These are phyloP conservation scores for Anguilla japonica DNA, from an alignment of 2,113 vertebrate species.

Conservation along the genomic window DNA sequence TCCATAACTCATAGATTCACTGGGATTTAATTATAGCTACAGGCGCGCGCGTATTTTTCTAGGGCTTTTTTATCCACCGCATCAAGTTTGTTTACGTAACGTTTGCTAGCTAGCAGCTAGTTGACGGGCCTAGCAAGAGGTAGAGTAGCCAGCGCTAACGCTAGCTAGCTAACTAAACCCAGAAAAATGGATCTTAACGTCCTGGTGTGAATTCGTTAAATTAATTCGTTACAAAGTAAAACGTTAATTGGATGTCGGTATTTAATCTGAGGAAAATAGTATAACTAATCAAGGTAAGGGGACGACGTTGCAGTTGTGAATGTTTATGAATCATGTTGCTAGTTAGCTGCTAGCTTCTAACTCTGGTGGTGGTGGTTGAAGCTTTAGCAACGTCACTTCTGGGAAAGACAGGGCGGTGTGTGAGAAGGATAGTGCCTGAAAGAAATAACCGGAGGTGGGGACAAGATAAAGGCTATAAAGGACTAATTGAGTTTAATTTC, in stretches of 20 bases:
- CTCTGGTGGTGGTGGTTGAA: neutral
- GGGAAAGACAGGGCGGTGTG: neutral
- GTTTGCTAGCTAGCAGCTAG: conserved; percentile 22
- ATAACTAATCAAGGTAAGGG: neutral
- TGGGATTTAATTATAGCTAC: neutral
- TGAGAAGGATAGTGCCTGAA: too few relatives aligned
- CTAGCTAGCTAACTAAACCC: neutral
- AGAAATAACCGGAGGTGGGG: too few relatives aligned
- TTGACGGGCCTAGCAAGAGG: neutral
- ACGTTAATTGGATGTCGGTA: neutral
- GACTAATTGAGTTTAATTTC: too few relatives aligned
- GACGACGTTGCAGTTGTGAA: neutral
- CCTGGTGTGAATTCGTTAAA: neutral
- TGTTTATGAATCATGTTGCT: neutral
- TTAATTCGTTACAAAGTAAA: neutral
- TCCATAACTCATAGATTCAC: neutral
- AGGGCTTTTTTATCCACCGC: neutral
- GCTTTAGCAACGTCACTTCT: neutral
- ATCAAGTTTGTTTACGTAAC: conserved; percentile 23
- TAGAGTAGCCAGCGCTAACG: neutral
- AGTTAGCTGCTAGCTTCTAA: neutral
- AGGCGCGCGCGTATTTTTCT: neutral
- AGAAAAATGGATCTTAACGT: neutral
- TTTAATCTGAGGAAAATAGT: neutral
- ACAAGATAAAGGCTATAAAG: too few relatives aligned